Evolutionary conservation across 2,113 vertebrate species (phyloP).

Genomic region (Gavialis gangeticus): DNA sequence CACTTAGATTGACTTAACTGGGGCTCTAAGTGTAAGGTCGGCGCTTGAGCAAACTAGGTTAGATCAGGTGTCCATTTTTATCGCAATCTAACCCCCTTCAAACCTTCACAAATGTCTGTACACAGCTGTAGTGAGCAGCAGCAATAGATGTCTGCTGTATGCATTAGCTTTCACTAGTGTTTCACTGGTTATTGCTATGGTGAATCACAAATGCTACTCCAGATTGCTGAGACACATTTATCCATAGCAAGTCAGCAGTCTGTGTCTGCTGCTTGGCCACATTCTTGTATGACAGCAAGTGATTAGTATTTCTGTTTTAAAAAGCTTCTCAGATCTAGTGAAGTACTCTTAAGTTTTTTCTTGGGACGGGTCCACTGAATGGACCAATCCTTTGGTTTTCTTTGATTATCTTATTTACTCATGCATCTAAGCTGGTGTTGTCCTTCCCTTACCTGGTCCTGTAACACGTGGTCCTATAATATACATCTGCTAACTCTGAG

Average conservation of each 20-base stretch:
- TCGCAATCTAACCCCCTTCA: too few relatives aligned
- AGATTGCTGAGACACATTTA: constrained; percentile 34
- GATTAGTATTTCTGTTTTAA: constrained; percentile 14
- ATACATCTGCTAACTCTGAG: not conserved
- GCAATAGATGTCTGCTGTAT: too few relatives aligned
- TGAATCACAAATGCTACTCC: constrained; percentile 35
- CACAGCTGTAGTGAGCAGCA: too few relatives aligned
- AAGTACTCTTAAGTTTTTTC: not conserved
- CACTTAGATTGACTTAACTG: too few relatives aligned
- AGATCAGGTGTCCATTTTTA: too few relatives aligned
- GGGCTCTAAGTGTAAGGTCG: too few relatives aligned
- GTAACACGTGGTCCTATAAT: not conserved
- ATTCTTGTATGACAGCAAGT: not conserved
- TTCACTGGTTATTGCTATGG: constrained; percentile 9
- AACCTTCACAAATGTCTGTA: too few relatives aligned
- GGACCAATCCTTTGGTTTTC: not conserved
- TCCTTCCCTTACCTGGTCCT: not conserved
- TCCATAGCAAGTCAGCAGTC: not conserved
- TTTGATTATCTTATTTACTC: not conserved
- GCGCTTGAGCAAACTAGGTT: too few relatives aligned
- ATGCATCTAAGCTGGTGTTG: not conserved
- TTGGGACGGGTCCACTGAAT: not conserved
- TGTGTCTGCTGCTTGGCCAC: not conserved
- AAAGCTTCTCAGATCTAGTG: not conserved
- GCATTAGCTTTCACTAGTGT: too few relatives aligned